Base-by-base conservation (phyloP, 2,113 vertebrate genomes). In the Numenius arquata region DNA sequence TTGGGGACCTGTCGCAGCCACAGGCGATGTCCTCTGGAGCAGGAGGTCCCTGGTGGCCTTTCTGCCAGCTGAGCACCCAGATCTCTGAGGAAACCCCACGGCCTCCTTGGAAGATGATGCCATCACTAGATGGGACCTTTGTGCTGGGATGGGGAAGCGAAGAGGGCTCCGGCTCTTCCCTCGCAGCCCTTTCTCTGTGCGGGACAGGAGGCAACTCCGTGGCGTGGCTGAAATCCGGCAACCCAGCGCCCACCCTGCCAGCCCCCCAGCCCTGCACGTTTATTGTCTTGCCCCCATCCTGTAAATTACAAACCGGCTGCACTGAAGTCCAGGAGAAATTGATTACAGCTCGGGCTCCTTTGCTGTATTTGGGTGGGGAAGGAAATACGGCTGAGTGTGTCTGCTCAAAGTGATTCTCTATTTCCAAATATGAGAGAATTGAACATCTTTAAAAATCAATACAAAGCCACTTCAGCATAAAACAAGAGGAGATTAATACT, bases 401-500 rank as follows among this genome's bases (percentile, higher is more conserved):
- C 90, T 90, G 83, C 77, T 68, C 21, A 8, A 56, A 92, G 89
- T 8, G 70, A 75, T 85, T 90, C 70, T 91, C 73, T 88, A 9
- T 89, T 95, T 95, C 85, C 93, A 90, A 95, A 95, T 34, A 93
- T 19, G n/a, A 94, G 88, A 53, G 81, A 93, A 81, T 23, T 67
- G 88, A 91, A 88, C 93, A 68, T 94, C 93, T 97, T 88, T 86
- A 93, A 85, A 95, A 96, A 97, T 97, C 96, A 81, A 97, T 97
- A 90, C 91, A 88, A 80, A 95, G 75, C 85, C 68, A 77, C 88
- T 95, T 90, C 79, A 68, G 91, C 61, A 83, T 80, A 91, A 95
- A 88, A 58, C 91, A 91, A 55, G 93, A 75, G 65, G 77, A 90
- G 89, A 94, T 97, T 95, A 95, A 90, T 97, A 77, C 91, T 97